Evolutionary conservation across 2,113 vertebrate species (phyloP).

Genomic region (Myrmophylax atrothorax): DNA sequence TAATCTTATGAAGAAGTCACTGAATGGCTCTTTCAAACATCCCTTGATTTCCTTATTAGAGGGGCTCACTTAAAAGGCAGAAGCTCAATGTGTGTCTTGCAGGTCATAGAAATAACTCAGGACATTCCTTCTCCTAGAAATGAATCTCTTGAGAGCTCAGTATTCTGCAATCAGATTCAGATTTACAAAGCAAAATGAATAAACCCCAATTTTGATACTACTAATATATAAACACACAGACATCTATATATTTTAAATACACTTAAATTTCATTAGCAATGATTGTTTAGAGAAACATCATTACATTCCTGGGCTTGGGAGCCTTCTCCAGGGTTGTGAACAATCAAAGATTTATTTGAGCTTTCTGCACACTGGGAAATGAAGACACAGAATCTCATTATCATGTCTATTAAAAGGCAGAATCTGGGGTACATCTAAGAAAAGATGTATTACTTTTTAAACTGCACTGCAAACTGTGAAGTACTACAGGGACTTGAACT

Average conservation of each 20-base stretch:
- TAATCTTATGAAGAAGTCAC: conserved; percentile 35
- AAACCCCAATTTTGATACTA: conserved; percentile 46
- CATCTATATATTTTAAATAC: conserved; percentile 60
- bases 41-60: conserved; percentile 28
- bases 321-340: conserved; percentile 81
- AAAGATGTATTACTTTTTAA: conserved; percentile 84
- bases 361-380: conserved; percentile 83
- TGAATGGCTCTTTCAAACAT: conserved; percentile 34
- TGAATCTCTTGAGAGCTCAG: conserved; percentile 36
- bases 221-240: conserved; percentile 51
- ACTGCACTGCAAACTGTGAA: conserved; percentile 78
- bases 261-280: conserved; percentile 74
- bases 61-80: conserved; percentile 18
- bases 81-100: conserved; percentile 5
- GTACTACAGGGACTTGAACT: conserved; percentile 81
- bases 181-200: conserved; percentile 51
- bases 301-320: conserved; percentile 66
- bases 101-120: conserved; percentile 48
- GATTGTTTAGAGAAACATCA: conserved; percentile 77
- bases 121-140: conserved; percentile 54
- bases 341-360: conserved; percentile 83
- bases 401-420: conserved; percentile 86
- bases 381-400: conserved; percentile 83
- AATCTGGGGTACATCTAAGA: conserved; percentile 86
- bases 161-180: conserved; percentile 48